phyloP scores from a whole-genome alignment of 2,888 invertebrate genomes.

The Ectemnius cavifrons region DNA sequence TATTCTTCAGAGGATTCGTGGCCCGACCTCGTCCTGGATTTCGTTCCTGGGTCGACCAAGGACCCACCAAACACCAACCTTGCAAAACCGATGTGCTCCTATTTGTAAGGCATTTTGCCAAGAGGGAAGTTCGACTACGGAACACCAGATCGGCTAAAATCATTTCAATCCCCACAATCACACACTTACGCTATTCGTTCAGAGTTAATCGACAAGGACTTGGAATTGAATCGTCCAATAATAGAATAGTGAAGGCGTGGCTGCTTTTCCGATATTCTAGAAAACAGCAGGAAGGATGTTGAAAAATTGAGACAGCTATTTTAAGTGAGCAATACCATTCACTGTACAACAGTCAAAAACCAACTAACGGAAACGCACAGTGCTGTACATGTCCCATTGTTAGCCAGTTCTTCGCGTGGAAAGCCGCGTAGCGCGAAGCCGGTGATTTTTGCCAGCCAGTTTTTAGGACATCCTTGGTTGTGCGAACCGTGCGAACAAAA shows the following conservation, averaged over 20 bases:
- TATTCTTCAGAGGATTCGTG: constrained; percentile 5
- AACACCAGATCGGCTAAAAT: constrained; percentile 18
- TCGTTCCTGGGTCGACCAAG: constrained; percentile 28
- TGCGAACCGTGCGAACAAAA: background rate
- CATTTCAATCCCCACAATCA: background rate
- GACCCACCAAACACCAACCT: constrained; percentile 14
- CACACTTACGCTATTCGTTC: too few species aligned
- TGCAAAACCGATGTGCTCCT: constrained; percentile 11
- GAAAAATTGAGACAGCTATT: too few species aligned
- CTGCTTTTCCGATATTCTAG: too few species aligned
- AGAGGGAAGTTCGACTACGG: constrained; percentile 36
- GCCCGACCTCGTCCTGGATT: constrained; percentile 55
- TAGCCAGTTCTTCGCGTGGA: background rate
- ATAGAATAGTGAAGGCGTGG: too few species aligned
- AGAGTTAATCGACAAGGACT: too few species aligned
- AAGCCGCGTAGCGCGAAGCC: background rate
- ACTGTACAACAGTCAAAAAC: too few species aligned
- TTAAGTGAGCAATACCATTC: too few species aligned
- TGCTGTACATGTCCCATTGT: too few species aligned
- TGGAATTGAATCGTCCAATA: too few species aligned
- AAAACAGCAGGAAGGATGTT: too few species aligned
- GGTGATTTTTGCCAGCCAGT: background rate
- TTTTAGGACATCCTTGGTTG: background rate
- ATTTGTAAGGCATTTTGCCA: constrained; percentile 47
- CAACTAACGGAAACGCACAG: too few species aligned